phyloP scores from a whole-genome alignment of 2,888 invertebrate genomes.

The Phlogophora meticulosa region DNA sequence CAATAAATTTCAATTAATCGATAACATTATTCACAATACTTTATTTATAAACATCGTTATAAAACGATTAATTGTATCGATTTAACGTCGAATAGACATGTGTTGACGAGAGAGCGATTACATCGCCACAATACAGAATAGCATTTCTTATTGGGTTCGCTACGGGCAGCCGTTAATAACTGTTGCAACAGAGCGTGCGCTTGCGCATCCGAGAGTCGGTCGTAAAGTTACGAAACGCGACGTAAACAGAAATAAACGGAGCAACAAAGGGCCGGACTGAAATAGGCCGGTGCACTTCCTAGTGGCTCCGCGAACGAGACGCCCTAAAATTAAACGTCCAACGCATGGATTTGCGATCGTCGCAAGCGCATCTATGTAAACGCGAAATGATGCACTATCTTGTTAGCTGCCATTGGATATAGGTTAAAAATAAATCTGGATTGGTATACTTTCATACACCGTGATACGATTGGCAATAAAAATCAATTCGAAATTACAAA shows the following conservation, averaged over 20 bases:
- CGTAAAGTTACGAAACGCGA: constrained; percentile 89
- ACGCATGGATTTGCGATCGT: constrained; percentile 54
- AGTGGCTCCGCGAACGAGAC: constrained; percentile 78
- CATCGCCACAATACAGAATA: constrained; percentile 68
- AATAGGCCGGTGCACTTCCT: constrained; percentile 87
- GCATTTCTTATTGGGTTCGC: constrained; percentile 77
- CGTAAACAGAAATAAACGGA: constrained; percentile 88
- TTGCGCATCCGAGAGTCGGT: constrained; percentile 81
- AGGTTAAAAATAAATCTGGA: background rate
- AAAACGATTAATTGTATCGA: constrained; percentile 63
- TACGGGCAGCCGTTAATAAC: constrained; percentile 84
- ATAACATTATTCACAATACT: constrained; percentile 70
- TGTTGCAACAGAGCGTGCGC: constrained; percentile 83
- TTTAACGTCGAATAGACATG: constrained; percentile 59
- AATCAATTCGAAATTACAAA: constrained; percentile 12
- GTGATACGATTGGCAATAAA: constrained; percentile 4
- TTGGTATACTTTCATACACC: constrained; percentile 1
- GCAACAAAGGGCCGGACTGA: constrained; percentile 87
- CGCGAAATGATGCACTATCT: constrained; percentile 54
- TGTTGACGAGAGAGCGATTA: constrained; percentile 67
- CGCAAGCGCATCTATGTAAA: constrained; percentile 54
- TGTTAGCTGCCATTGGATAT: constrained; percentile 14
- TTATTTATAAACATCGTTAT: constrained; percentile 63
- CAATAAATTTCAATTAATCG: constrained; percentile 76
- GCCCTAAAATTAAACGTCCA: constrained; percentile 79